Percentiles rank a stretch among this genome's conserved stretches.
phyloP scores from a whole-genome alignment of 2,113 vertebrate genomes.

The Macaca mulatta region DNA sequence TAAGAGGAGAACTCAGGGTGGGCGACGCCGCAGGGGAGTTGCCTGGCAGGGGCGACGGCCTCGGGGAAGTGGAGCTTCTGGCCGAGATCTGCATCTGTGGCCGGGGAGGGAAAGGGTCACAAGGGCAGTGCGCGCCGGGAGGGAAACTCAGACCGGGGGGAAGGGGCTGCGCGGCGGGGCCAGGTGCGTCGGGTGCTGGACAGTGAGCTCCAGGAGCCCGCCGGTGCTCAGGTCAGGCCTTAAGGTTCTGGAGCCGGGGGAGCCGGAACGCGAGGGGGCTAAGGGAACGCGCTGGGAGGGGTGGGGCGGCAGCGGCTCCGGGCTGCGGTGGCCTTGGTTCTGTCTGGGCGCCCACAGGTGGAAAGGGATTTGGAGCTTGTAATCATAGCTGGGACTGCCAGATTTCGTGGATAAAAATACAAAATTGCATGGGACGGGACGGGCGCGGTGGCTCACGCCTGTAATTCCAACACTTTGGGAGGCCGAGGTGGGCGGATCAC shows the following conservation, averaged over 20 bases:
- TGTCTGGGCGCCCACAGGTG: background rate
- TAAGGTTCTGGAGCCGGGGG: background rate
- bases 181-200: background rate
- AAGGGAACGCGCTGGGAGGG: no score
- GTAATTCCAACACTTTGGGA: no score
- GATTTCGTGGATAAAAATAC: background rate
- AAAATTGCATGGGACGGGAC: background rate
- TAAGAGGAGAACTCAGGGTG: background rate
- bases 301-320: no score
- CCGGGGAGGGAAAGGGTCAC: background rate
- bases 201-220: background rate
- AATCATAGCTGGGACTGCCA: background rate
- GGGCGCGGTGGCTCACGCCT: no score
- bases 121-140: background rate
- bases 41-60: background rate
- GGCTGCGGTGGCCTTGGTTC: background rate
- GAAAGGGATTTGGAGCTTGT: background rate
- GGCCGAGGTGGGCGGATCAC: no score
- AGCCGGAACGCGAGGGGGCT: accelerated
- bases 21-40: background rate
- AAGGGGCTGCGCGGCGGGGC: background rate
- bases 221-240: no score
- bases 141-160: background rate
- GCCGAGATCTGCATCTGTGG: no score
- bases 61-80: accelerated